phyloP scores from a whole-genome alignment of 2,797 vertebrate species.

The Hemitrygon akajei region DNA sequence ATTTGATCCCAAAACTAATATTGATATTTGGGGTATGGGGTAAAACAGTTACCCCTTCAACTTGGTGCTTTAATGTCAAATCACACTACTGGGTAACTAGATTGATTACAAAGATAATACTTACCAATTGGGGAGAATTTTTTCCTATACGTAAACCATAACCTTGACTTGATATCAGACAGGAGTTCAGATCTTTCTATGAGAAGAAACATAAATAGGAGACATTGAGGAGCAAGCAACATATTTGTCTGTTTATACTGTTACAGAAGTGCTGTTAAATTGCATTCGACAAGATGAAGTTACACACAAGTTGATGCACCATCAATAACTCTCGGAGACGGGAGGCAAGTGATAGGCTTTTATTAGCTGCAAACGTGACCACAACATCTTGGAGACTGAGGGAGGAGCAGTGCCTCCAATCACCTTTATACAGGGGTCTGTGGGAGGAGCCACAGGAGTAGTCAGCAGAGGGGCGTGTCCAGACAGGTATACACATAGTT shows the following conservation, averaged over 20 bases:
- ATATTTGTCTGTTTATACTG: not conserved
- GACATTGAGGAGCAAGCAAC: not conserved
- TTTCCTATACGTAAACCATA: conserved; percentile 80
- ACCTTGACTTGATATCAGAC: conserved; percentile 65
- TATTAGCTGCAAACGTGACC: too few relatives aligned
- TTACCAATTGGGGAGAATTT: conserved; percentile 80
- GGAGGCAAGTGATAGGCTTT: too few relatives aligned
- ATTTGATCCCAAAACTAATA: not conserved
- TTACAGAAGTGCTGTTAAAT: not conserved
- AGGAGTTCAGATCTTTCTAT: conserved; percentile 71
- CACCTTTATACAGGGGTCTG: too few relatives aligned
- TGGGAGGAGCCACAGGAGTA: too few relatives aligned
- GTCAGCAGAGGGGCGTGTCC: too few relatives aligned
- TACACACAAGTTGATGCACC: too few relatives aligned
- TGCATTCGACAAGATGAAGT: not conserved
- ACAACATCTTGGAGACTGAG: too few relatives aligned
- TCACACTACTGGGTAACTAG: not conserved
- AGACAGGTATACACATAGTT: too few relatives aligned
- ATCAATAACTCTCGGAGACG: too few relatives aligned
- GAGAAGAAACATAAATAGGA: conserved; percentile 46
- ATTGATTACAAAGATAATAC: conserved; percentile 46
- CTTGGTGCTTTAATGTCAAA: not conserved
- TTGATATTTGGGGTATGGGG: not conserved
- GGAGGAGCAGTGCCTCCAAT: too few relatives aligned
- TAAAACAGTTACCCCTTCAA: not conserved